phyloP scores from a whole-genome alignment of 1,140 invertebrate genomes.

The Aphis gossypii region DNA sequence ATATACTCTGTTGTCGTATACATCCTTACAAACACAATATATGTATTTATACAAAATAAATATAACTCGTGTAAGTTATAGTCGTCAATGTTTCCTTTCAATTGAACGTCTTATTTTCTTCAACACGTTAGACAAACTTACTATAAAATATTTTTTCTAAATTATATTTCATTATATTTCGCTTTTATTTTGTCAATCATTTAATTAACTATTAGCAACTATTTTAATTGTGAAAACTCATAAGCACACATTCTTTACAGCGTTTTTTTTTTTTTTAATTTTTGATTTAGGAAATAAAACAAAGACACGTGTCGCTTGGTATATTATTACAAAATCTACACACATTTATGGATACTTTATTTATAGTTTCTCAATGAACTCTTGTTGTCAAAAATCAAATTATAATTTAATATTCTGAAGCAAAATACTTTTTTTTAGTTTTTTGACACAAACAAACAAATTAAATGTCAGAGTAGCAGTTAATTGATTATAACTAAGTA shows the following conservation, averaged over 20 bases:
- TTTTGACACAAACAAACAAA: no score
- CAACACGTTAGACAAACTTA: neutral
- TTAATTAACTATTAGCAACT: no score
- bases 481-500: no score
- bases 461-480: no score
- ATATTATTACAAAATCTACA: neutral
- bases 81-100: neutral
- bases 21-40: neutral
- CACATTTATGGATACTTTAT: neutral
- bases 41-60: no score
- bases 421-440: no score
- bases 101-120: neutral
- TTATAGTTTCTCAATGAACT: neutral
- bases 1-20: neutral
- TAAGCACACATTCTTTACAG: neutral
- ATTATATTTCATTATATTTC: no score
- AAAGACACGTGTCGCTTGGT: neutral
- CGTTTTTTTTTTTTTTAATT: neutral
- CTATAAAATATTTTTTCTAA: no score
- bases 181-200: no score
- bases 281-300: neutral
- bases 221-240: neutral
- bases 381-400: no score
- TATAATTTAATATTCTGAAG: no score
- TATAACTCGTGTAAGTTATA: neutral